Percentiles rank a stretch among this genome's conserved stretches.
Evolutionary conservation across 1,140 invertebrate genomes (phyloP).

Genomic region (Tetraneura akinire): DNA sequence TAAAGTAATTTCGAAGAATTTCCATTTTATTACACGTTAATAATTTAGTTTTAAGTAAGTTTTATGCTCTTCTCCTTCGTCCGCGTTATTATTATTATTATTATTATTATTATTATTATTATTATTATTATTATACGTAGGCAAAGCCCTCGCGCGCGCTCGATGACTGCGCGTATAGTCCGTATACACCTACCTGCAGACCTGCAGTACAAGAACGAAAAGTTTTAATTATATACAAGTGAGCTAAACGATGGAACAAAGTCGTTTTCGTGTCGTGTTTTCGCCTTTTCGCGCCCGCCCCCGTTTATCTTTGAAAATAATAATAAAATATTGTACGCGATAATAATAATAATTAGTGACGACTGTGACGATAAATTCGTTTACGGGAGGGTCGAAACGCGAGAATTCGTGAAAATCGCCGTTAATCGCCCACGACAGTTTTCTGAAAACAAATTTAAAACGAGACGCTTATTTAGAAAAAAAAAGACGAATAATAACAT

Average conservation of each 20-base stretch:
- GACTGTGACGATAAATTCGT: too few species aligned
- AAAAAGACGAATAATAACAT: too few species aligned
- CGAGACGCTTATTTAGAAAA: too few species aligned
- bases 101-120: too few species aligned
- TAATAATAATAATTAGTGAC: constrained; percentile 20
- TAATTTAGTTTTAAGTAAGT: neutral
- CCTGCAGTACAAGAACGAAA: neutral
- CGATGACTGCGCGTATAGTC: neutral
- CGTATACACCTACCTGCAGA: too few species aligned
- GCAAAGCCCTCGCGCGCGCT: too few species aligned
- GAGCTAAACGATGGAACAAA: neutral
- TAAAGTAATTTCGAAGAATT: constrained; percentile 5
- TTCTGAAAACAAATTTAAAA: too few species aligned
- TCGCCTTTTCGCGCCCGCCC: neutral
- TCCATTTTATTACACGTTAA: constrained; percentile 19
- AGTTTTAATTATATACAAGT: constrained; percentile 16
- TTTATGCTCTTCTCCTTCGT: neutral
- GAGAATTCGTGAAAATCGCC: too few species aligned
- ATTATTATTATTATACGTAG: too few species aligned
- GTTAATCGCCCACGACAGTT: too few species aligned
- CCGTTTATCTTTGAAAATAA: neutral
- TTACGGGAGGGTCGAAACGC: too few species aligned
- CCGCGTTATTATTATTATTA: neutral
- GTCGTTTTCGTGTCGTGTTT: constrained; percentile 12
- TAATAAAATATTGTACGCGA: too few species aligned